Evolutionary conservation across 2,113 vertebrate species (phyloP), one percentile per base, ranked within the genome.

Genomic region (Anarhynchus alexandrinus): DNA sequence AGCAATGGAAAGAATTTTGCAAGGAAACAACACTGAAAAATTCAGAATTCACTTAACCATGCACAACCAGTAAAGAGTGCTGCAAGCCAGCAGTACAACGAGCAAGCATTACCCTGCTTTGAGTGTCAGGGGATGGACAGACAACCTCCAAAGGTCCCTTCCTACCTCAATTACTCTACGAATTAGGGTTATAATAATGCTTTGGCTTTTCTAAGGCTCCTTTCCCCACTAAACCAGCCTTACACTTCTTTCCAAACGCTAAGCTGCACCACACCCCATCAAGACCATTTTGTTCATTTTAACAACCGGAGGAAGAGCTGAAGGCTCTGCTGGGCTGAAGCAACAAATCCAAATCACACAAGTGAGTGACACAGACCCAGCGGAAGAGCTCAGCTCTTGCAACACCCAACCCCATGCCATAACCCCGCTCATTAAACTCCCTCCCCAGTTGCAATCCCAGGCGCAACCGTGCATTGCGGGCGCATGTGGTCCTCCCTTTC

Each of bases 141-240:
- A 30, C 61, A 54, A 76, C 45, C 1, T 5, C 22, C 36, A 69
- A 30, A 85, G 5, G 34, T 85, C n/a, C 9, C 29, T 92, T 94
- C n/a, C 45, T 61, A 81, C 9, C 26, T 64, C 62, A 69, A 1
- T 61, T 47, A n/a, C 30, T 64, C 57, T 74, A 18, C 0, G 1
- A 76, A 64, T 51, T 51, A 51, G 26, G 19, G 32, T 65, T 61
- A 51, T 29, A 89, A 72, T 17, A 62, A 38, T 18, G n/a, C 23
- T 82, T 82, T 85, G 87, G 32, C 43, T 94, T 93, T 93, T 73
- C 47, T 32, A 59, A 85, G 66, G 17, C 74, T 80, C 81, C 26
- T 73, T 89, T 70, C 58, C 55, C 58, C 58, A n/a, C 51, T 65
- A 92, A 93, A 93, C 51, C 32, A 61, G 18, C 22, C 22, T 94